Conservation (phyloP, 1,140 invertebrate species). For the Uloborus diversus region DNA sequence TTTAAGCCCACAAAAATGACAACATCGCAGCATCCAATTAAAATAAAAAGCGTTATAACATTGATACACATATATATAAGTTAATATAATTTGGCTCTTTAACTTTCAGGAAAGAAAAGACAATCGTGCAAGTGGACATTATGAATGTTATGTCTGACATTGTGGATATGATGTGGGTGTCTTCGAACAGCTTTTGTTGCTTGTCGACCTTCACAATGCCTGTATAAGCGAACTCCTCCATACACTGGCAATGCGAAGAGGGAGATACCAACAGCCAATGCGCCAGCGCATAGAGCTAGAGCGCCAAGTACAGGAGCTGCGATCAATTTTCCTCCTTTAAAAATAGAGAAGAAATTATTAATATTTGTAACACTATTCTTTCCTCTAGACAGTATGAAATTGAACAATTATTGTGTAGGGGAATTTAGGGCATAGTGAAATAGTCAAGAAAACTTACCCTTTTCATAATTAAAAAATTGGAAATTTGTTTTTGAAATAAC, state of each 20-base stretch:
- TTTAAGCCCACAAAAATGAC: no score
- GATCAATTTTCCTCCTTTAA: constrained; percentile 64
- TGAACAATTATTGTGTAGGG: no score
- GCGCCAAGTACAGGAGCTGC: constrained; percentile 62
- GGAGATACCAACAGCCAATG: constrained; percentile 61
- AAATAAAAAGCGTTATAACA: no score
- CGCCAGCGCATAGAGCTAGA: constrained; percentile 63
- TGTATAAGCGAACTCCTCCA: constrained; percentile 61
- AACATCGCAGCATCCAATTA: no score
- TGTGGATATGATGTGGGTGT: no score
- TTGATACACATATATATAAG: no score
- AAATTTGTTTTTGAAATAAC: no score
- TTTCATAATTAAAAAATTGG: no score
- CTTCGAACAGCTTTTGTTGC: constrained; percentile 15
- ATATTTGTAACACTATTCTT: neutral
- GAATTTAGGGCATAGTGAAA: no score
- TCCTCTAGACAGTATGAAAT: neutral
- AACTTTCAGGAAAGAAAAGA: neutral
- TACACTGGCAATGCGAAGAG: constrained; percentile 63
- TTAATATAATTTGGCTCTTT: no score
- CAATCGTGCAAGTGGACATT: constrained; percentile 12
- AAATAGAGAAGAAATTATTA: neutral
- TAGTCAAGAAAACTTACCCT: no score
- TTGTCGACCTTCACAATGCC: constrained; percentile 35
- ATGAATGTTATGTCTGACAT: neutral